phyloP scores from a whole-genome alignment of 1,140 invertebrate genomes.

The Ceratina australensis region DNA sequence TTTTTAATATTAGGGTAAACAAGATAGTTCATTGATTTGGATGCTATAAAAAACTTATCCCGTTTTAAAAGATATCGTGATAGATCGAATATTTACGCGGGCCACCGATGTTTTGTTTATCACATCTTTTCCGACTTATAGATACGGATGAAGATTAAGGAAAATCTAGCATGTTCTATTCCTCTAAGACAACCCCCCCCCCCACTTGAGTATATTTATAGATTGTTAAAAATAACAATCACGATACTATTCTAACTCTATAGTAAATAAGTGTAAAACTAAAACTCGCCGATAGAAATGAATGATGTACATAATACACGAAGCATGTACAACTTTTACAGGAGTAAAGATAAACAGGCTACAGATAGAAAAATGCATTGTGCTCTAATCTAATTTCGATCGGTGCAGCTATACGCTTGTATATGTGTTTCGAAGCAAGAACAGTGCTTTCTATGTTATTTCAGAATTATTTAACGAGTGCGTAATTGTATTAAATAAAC shows the following conservation, averaged over 20 bases:
- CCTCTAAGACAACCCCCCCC: conserved; percentile 33
- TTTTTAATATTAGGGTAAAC: too few species aligned
- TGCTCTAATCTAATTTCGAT: conserved; percentile 9
- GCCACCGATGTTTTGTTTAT: too few species aligned
- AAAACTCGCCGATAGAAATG: background rate
- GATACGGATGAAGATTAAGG: conserved; percentile 26
- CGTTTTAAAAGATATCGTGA: too few species aligned
- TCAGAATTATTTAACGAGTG: background rate
- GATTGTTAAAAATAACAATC: conserved; percentile 47
- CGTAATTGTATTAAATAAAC: too few species aligned
- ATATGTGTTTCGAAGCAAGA: conserved; percentile 18
- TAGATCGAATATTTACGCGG: too few species aligned
- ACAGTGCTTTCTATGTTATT: conserved; percentile 24
- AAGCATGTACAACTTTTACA: background rate
- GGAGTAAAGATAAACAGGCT: background rate
- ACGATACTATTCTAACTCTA: conserved; percentile 28
- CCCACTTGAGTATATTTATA: conserved; percentile 39
- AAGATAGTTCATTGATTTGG: background rate
- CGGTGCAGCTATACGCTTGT: conserved; percentile 22
- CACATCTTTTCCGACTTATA: background rate
- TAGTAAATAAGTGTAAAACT: conserved; percentile 38
- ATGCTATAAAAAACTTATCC: too few species aligned
- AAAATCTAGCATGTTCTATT: conserved; percentile 24
- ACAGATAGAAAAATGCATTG: conserved; percentile 7
- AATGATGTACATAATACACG: background rate